Base-by-base conservation (phyloP, 2,113 vertebrate genomes). In the Capricornis sumatraensis region DNA sequence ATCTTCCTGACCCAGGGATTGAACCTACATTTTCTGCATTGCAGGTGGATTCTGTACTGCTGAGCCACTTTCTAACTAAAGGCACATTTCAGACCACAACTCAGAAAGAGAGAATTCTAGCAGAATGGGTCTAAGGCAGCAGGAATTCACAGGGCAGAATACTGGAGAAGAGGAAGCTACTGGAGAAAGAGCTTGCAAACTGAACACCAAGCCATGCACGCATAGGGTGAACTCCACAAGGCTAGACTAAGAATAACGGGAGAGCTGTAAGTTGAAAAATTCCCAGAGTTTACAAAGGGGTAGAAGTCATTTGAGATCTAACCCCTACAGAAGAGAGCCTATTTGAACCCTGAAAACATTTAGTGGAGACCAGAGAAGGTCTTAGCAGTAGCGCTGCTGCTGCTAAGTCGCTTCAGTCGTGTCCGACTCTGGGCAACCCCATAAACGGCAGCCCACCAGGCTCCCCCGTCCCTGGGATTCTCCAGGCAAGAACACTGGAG, bases 61-160 rank as follows among this genome's bases (percentile, higher is more conserved):
- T 27, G 71, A 76, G 71, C 40, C 23, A 13, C 33, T 57, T 91
- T 87, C 67, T 95, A 28, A 33, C 93, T 83, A 36, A 45, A 64
- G 47, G 40, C 47, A 50, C 27, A 30, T 7, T 43, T 4, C 3
- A 82, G 30, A 83, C 45, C 87, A 78, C 27, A 33, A 36, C 12
- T 45, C 25, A n/a, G 82, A 53, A 67, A 74, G 71, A 60, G 9
- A 71, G 78, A 50, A n/a, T n/a, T 45, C 19, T 9, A 78, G 25
- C 62, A 89, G 50, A 78, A n/a, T 30, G 16, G 83, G 17, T 52
- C 50, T 55, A 15, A 36, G 16, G 57, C 6, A 58, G 43, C 74
- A 55, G 2, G n/a, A 91, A 79, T 76, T n/a, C 16, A 60, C 3
- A 50, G 40, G n/a, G 28, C 3, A 62, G 36, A 74, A 60, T 23